Conservation (phyloP, 2,888 invertebrate genomes). For the Rhingia rostrata region DNA sequence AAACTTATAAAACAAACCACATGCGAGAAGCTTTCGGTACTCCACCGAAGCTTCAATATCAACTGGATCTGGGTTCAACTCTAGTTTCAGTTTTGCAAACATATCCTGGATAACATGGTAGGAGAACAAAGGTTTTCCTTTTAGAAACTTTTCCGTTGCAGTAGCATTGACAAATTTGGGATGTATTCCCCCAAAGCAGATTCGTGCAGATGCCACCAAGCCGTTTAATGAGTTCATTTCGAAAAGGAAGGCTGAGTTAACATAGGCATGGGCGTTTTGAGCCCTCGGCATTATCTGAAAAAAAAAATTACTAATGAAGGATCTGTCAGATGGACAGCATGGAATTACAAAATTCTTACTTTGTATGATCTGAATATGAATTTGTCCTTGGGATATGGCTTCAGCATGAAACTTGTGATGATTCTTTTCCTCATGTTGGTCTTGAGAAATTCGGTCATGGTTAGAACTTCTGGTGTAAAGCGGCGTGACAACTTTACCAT, state of each 20-base stretch:
- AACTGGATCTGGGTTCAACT: slow-evolving; percentile 86
- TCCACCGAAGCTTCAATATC: slow-evolving; percentile 88
- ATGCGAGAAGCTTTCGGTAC: slow-evolving; percentile 88
- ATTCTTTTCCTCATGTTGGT: slow-evolving; percentile 87
- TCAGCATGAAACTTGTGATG: slow-evolving; percentile 86
- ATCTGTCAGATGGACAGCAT: neutral
- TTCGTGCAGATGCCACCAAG: slow-evolving; percentile 82
- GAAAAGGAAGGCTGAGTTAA: slow-evolving; percentile 89
- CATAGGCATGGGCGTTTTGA: slow-evolving; percentile 90
- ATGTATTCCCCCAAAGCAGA: slow-evolving; percentile 88
- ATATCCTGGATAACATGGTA: slow-evolving; percentile 83
- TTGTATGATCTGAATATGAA: slow-evolving; percentile 87
- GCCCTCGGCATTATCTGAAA: slow-evolving; percentile 89
- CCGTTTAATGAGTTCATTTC: slow-evolving; percentile 84
- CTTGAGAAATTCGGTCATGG: slow-evolving; percentile 85
- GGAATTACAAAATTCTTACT: slow-evolving; percentile 82
- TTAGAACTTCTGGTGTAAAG: slow-evolving; percentile 78
- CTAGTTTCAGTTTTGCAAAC: slow-evolving; percentile 84
- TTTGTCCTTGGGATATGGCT: slow-evolving; percentile 83
- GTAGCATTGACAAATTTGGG: slow-evolving; percentile 85
- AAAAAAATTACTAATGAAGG: neutral
- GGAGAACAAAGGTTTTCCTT: slow-evolving; percentile 83
- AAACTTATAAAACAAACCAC: slow-evolving; percentile 91
- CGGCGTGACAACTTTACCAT: slow-evolving; percentile 77
- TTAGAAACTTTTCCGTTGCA: slow-evolving; percentile 84